Evolutionary conservation across 2,797 vertebrate species (phyloP).

Genomic region (Channallabes apus): DNA sequence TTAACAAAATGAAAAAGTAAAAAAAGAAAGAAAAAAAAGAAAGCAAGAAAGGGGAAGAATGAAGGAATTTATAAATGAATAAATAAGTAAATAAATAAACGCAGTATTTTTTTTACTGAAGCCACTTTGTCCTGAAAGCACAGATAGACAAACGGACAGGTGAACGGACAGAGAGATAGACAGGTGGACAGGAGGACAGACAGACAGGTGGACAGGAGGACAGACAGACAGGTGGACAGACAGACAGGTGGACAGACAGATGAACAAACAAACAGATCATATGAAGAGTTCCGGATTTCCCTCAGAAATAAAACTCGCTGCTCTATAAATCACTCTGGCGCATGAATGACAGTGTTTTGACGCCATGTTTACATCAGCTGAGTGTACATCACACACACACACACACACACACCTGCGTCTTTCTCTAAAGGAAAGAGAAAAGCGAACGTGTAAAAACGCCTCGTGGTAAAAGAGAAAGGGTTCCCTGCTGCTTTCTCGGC

Average conservation of each 20-base stretch:
- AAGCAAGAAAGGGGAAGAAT: not conserved
- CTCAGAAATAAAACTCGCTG: not conserved
- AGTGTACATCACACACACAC: not conserved
- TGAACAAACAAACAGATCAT: not conserved
- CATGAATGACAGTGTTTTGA: not conserved
- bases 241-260: not conserved
- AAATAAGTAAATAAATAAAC: not conserved
- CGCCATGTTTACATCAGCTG: not conserved
- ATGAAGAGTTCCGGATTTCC: not conserved
- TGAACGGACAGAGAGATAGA: too few species aligned
- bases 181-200: too few species aligned
- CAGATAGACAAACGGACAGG: too few species aligned
- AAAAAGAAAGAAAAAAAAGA: not conserved
- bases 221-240: not conserved
- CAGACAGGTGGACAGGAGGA: too few species aligned
- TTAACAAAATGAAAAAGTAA: not conserved
- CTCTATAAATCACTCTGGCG: not conserved
- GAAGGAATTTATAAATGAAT: too few species aligned
- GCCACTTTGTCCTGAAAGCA: too few species aligned
- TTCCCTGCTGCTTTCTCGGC: conserved; percentile 40
- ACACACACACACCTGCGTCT: not conserved
- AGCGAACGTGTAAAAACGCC: not conserved
- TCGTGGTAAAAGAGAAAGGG: not conserved
- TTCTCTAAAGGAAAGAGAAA: conserved; percentile 5
- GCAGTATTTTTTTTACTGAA: too few species aligned